Conservation (phyloP, 1,140 invertebrate species). For the Papilio polyxenes region DNA sequence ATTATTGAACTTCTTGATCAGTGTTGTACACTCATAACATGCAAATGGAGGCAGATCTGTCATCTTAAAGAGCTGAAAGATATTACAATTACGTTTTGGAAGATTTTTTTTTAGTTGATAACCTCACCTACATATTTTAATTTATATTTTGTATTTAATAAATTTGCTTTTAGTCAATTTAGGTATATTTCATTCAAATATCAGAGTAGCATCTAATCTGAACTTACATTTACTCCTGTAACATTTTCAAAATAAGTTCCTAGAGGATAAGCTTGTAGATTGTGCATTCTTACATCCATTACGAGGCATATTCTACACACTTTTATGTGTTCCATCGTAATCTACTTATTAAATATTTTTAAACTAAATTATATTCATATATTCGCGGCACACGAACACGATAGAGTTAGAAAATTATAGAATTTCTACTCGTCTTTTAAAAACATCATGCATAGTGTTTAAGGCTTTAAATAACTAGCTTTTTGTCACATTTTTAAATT, state of each 20-base stretch:
- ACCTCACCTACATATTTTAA: too few species aligned
- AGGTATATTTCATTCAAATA: neutral
- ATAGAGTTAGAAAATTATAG: slow-evolving; percentile 73
- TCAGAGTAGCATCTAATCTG: slow-evolving; percentile 1
- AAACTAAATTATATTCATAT: slow-evolving; percentile 45
- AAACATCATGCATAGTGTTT: slow-evolving; percentile 34
- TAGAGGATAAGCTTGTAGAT: slow-evolving; percentile 54
- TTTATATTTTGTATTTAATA: too few species aligned
- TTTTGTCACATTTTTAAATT: slow-evolving; percentile 37
- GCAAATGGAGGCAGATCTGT: slow-evolving; percentile 52
- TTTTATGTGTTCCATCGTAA: slow-evolving; percentile 58
- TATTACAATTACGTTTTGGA: neutral
- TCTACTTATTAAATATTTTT: slow-evolving; percentile 29
- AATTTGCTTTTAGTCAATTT: neutral
- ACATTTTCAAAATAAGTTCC: slow-evolving; percentile 59
- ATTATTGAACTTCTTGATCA: slow-evolving; percentile 57
- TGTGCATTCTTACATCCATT: slow-evolving; percentile 58
- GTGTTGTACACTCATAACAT: slow-evolving; percentile 62
- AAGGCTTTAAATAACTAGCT: neutral
- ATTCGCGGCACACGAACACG: slow-evolving; percentile 54
- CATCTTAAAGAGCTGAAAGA: slow-evolving; percentile 52
- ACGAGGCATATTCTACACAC: slow-evolving; percentile 66
- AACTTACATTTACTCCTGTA: slow-evolving; percentile 63
- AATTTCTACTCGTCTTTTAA: slow-evolving; percentile 51
- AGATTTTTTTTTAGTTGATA: neutral